These are phyloP conservation scores for Antidorcas marsupialis DNA, from an alignment of 2,113 vertebrate genomes.

Conservation along the genomic window DNA sequence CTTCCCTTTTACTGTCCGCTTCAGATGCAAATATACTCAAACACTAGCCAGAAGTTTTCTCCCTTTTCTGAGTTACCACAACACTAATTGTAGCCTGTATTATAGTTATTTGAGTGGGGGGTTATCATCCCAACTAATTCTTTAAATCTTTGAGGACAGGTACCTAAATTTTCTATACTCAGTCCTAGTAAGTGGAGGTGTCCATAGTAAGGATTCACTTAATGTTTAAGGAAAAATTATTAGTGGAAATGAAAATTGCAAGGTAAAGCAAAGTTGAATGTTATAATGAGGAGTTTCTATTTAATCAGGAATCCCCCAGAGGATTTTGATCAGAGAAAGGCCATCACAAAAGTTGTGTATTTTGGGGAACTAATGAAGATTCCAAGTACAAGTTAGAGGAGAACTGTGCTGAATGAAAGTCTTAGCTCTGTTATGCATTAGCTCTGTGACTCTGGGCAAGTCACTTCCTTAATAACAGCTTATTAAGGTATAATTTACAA, in stretches of 20 bases:
- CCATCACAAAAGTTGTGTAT: not conserved
- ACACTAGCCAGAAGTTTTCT: not conserved
- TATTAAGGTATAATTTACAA: not conserved
- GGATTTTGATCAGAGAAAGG: not conserved
- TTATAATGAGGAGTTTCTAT: not conserved
- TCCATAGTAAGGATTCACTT: not conserved
- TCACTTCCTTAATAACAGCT: not conserved
- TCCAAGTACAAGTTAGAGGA: not conserved
- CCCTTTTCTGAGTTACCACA: not conserved
- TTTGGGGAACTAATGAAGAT: not conserved
- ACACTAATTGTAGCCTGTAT: not conserved
- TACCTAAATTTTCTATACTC: not conserved
- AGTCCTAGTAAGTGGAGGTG: not conserved
- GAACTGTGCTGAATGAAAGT: not conserved
- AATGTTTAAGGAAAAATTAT: not conserved
- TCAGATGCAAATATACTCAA: not conserved
- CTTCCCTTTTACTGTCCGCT: not conserved
- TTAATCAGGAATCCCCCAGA: not conserved
- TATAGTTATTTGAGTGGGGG: not conserved
- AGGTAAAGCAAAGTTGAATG: not conserved
- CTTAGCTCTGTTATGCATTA: not conserved
- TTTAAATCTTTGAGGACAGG: not conserved
- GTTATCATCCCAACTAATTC: not conserved
- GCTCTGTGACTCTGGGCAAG: not conserved
- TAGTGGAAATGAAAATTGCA: not conserved